Evolutionary conservation across 2,113 vertebrate species (phyloP), one percentile per base, ranked within the genome.

Genomic region (Xerus inauris): DNA sequence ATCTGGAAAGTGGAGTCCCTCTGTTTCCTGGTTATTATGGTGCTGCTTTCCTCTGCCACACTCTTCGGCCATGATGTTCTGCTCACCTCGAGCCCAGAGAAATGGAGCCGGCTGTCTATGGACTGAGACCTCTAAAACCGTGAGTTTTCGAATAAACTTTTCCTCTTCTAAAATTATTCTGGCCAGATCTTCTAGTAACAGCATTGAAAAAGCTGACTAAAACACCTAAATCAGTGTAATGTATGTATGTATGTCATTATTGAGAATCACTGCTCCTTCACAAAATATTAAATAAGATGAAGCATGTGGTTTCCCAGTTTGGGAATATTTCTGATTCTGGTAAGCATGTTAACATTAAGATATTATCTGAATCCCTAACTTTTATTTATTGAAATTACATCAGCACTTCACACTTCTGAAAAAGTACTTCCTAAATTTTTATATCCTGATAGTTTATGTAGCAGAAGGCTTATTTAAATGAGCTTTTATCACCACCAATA

Each of bases 281-380:
- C 14, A 79, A 90, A 81, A 85, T 85, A 73, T 49, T 77, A 45
- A 40, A 8, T 4, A 86, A 79, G 45, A 75, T 32, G 12, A 96
- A 94, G 14, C 3, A 64, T 14, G 40, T 35, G 4, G n/a, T 62
- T 91, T 95, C 22, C 22, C 30, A 91, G 26, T 86, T 79, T 65
- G 5, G 35, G 12, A 14, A 87, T 62, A 64, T 67, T 86, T 91
- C 57, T 91, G 12, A 65, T 90, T 49, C 30, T 51, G 2, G 1
- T 69, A 69, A 94, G 57, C 38, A 93, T 89, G 17, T 89, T 83
- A 83, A 57, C 65, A 24, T 82, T 38, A 96, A 92, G 6, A 82
- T 81, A 20, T 67, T 28, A 90, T 77, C 24, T 84, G 47, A 38
- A 1, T 64, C 84, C 35, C 69, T 84, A 82, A 71, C 8, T 92